Conservation (phyloP, 2,888 invertebrate species). For the Zele albiditarsus region DNA sequence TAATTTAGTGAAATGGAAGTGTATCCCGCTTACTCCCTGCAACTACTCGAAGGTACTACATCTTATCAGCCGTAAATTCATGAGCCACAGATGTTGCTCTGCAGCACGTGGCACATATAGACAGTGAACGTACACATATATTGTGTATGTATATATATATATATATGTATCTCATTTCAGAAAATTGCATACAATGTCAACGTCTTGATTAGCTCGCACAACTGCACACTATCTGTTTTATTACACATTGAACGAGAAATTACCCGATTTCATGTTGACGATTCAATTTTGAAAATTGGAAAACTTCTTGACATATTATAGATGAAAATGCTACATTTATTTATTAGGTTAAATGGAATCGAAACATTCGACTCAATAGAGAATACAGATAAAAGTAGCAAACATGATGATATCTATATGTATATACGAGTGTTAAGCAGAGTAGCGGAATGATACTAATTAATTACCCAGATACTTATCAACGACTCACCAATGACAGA, state of each 20-base stretch:
- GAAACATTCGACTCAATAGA: not conserved
- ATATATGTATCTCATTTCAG: conserved; percentile 14
- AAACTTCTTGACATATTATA: not conserved
- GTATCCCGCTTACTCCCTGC: not conserved
- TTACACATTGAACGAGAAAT: not conserved
- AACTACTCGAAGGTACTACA: not conserved
- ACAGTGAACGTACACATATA: conserved; percentile 8
- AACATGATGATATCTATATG: not conserved
- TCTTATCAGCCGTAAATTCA: not conserved
- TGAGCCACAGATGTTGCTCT: conserved; percentile 22
- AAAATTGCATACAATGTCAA: conserved; percentile 33
- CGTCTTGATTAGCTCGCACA: conserved; percentile 33
- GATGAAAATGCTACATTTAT: not conserved
- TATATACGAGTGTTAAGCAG: not conserved
- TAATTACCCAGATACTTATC: not conserved
- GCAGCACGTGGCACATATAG: conserved; percentile 27
- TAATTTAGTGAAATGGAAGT: not conserved
- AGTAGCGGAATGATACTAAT: not conserved
- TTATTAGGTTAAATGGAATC: not conserved
- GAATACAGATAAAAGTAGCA: not conserved
- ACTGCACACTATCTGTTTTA: not conserved
- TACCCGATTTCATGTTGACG: not conserved
- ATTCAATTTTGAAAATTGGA: not conserved
- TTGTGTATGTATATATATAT: not conserved
- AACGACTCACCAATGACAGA: not conserved